These are phyloP conservation scores for Pseudopodoces humilis DNA, from an alignment of 2,113 vertebrate genomes.

Conservation along the genomic window DNA sequence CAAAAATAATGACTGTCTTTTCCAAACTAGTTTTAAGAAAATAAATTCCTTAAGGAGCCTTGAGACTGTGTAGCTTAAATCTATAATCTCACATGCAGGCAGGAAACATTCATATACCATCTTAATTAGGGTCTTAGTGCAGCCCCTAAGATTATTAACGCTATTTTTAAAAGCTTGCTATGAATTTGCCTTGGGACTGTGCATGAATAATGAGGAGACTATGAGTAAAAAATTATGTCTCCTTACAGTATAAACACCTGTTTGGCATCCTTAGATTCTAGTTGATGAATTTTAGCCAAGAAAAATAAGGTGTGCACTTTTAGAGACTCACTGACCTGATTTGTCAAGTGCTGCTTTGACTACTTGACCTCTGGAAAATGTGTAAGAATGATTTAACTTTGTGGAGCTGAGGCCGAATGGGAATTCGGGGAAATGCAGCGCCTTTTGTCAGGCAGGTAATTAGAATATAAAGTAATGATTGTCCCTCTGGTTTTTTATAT, in stretches of 20 bases:
- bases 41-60: background rate
- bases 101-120: background rate
- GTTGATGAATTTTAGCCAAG: background rate
- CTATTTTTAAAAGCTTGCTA: conserved; percentile 43
- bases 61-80: background rate
- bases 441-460: conserved; percentile 12
- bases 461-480: background rate
- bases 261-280: background rate
- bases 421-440: background rate
- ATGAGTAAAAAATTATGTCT: background rate
- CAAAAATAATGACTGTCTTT: background rate
- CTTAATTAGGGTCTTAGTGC: conserved; percentile 38
- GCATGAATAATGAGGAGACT: background rate
- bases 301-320: background rate
- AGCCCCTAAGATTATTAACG: conserved; percentile 14
- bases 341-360: background rate
- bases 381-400: background rate
- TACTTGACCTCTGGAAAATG: background rate
- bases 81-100: background rate
- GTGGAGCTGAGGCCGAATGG: background rate
- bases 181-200: conserved; percentile 29
- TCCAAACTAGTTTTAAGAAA: background rate
- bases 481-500: background rate
- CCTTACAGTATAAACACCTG: background rate
- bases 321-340: background rate